Percentiles rank a stretch among this genome's conserved stretches.
Conservation (phyloP, 92 coral and sea anemone genomes). For the Montipora capitata region DNA sequence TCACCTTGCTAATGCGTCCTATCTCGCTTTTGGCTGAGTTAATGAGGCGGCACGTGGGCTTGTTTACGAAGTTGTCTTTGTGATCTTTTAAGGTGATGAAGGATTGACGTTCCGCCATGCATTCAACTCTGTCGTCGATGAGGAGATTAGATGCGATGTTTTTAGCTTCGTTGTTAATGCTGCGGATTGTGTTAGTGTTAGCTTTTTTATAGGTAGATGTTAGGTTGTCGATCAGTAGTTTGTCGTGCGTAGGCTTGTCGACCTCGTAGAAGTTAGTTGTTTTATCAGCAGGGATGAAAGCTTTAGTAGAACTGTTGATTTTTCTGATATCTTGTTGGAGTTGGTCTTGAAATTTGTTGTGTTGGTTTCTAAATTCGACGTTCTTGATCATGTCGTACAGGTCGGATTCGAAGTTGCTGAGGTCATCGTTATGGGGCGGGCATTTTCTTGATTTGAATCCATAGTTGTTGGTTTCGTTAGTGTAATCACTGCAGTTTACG, state of each 20-base stretch:
- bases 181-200: neutral
- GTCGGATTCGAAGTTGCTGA: constrained; percentile 64
- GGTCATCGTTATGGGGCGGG: neutral
- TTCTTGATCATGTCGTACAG: constrained; percentile 55
- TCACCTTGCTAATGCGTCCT: neutral
- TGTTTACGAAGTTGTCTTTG: constrained; percentile 8
- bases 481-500: no score
- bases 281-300: no score
- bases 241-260: no score
- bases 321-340: neutral
- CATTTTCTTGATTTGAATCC: neutral
- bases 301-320: no score
- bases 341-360: constrained; percentile 50
- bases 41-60: neutral
- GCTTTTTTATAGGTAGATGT: no score
- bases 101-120: neutral
- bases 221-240: no score
- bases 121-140: neutral
- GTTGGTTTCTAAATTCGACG: constrained; percentile 52
- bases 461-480: no score
- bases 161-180: neutral
- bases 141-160: neutral
- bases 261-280: no score
- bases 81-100: neutral
- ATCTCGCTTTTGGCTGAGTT: neutral